Evolutionary conservation across 2,113 vertebrate species (phyloP), one percentile per base, ranked within the genome.

Genomic region (Sialia sialis): DNA sequence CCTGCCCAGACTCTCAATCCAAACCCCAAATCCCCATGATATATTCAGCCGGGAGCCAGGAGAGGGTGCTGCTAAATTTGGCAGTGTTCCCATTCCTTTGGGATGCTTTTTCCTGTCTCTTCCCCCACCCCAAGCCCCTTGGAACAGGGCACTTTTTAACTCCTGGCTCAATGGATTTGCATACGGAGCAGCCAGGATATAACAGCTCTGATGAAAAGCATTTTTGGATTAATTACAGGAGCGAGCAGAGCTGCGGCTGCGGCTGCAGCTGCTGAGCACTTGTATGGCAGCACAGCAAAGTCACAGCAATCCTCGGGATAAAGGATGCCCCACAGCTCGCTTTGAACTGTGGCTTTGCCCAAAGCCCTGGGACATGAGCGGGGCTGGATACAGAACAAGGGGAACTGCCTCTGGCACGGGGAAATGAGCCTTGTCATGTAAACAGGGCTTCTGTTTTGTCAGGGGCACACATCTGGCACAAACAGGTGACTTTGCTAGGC

Each of bases 11-110:
- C 10, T 6, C 14, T 5, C 0, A 0, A 18, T 17, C 13, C 2
- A 6, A 16, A 1, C 41, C 8, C 62, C 1, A 5, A 6, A 29
- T 44, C 38, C 44, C 54, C 2, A 2, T 10, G 0, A 21, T 66
- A 62, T 43, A 6, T 94, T 81, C 74, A 82, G 63, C n/a, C 51
- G 4, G 17, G 43, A 43, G 34, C 88, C 89, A 70, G 90, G 82
- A 97, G 96, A 94, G 80, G 95, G 90, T 69, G 96, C 87, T 94
- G 39, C 26, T 64, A 51, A 92, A 79, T 79, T 11, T 82, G 91
- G 56, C 84, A 3, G 2, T 3, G 4, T 7, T 21, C 66, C 48
- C 20, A 3, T 20, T 16, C 30, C 19, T 51, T 16, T 16, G 48
- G 48, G 48, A 13, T 13, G 46, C 70, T 26, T 34, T 17, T n/a